A percentile compares a stretch with the other conserved stretches of the same genome.
These are phyloP conservation scores for Strix uralensis DNA, from an alignment of 2,113 vertebrate genomes.

Conservation along the genomic window DNA sequence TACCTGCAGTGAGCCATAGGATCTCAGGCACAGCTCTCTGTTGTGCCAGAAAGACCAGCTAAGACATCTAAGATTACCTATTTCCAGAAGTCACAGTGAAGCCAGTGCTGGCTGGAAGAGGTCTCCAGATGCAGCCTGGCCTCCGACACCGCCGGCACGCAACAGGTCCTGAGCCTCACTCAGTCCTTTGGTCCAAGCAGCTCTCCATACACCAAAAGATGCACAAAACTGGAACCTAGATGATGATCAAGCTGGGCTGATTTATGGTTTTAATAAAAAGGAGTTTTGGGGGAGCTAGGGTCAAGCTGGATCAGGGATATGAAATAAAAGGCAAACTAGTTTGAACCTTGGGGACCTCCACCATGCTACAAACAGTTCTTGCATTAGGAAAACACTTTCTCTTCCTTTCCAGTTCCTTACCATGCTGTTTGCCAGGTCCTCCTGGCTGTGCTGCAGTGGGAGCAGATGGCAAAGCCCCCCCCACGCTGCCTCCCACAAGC, in stretches of 20 bases:
- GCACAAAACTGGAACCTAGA: neutral
- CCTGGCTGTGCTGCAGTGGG: rapidly evolving
- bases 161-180: neutral
- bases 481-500: rapidly evolving
- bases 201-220: neutral
- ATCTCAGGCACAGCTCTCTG: neutral
- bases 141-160: rapidly evolving
- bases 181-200: neutral
- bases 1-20: neutral
- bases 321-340: neutral
- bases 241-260: neutral
- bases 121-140: neutral
- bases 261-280: neutral
- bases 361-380: neutral
- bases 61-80: neutral
- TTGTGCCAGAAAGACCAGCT: neutral
- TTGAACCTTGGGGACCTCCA: neutral
- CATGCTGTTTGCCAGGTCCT: rapidly evolving
- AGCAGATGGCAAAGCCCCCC: no score
- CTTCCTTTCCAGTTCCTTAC: neutral
- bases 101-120: neutral
- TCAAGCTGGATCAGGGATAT: neutral
- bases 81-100: neutral
- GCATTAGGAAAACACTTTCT: neutral
- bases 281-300: neutral